Evolutionary conservation across 2,888 invertebrate species (phyloP).

Genomic region (Apotomis turbidana): DNA sequence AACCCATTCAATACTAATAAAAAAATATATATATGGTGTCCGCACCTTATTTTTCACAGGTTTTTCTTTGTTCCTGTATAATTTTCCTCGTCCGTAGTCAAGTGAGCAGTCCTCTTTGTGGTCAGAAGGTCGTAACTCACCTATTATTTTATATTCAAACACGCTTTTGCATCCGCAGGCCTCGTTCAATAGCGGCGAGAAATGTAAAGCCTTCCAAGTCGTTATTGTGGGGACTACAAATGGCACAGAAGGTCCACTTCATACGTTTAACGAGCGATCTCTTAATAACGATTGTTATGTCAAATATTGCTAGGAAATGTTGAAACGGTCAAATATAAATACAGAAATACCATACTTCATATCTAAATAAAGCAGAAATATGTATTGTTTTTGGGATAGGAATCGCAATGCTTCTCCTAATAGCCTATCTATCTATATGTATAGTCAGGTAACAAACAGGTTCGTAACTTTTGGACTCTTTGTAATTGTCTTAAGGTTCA

Average conservation of each 20-base stretch:
- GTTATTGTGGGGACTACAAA: slow-evolving; percentile 5
- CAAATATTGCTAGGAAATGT: not conserved
- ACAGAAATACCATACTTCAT: too few species aligned
- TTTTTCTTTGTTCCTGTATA: slow-evolving; percentile 1
- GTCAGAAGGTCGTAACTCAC: not conserved
- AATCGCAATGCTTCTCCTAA: too few species aligned
- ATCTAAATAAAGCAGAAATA: too few species aligned
- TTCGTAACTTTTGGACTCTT: too few species aligned
- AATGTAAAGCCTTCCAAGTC: slow-evolving; percentile 17
- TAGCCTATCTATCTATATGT: too few species aligned
- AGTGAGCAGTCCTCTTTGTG: not conserved
- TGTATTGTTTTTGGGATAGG: too few species aligned
- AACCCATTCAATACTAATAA: too few species aligned
- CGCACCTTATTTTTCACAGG: not conserved
- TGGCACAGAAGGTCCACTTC: not conserved
- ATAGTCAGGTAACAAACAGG: too few species aligned
- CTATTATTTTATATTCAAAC: not conserved
- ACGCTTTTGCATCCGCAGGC: not conserved
- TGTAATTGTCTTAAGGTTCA: not conserved
- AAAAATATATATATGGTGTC: too few species aligned
- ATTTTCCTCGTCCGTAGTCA: slow-evolving; percentile 7
- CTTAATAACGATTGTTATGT: not conserved
- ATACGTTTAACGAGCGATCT: not conserved
- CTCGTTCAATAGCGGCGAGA: not conserved
- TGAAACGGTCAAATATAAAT: too few species aligned